Evolutionary conservation across 2,888 invertebrate genomes (phyloP).

Genomic region (Drosophila parthenogenetica): DNA sequence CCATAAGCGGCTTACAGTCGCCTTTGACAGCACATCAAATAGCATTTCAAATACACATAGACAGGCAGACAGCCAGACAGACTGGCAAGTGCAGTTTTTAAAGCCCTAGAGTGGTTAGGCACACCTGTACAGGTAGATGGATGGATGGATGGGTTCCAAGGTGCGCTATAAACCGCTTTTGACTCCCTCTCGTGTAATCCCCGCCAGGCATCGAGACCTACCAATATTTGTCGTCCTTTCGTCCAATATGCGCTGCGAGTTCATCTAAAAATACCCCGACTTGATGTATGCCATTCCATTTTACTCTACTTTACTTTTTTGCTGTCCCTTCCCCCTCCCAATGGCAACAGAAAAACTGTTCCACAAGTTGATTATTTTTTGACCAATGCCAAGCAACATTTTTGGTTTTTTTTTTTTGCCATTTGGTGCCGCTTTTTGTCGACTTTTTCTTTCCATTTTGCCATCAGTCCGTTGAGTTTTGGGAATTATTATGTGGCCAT

Average conservation of each 20-base stretch:
- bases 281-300: conserved; percentile 39
- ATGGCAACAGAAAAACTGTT: conserved; percentile 6
- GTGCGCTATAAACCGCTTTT: conserved; percentile 52
- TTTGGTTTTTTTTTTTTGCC: conserved; percentile 19
- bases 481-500: conserved; percentile 68
- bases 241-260: conserved; percentile 30
- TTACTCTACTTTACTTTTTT: conserved; percentile 2
- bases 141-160: conserved; percentile 16
- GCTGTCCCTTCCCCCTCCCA: not conserved
- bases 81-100: conserved; percentile 50
- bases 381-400: conserved; percentile 40
- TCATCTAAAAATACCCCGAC: conserved; percentile 35
- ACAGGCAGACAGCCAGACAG: conserved; percentile 3
- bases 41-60: conserved; percentile 54
- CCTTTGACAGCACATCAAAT: conserved; percentile 63
- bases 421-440: conserved; percentile 39
- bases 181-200: conserved; percentile 49
- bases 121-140: not conserved
- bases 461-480: conserved; percentile 33
- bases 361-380: conserved; percentile 66
- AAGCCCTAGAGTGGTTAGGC: conserved; percentile 42
- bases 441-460: conserved; percentile 22
- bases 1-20: conserved; percentile 70
- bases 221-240: conserved; percentile 52
- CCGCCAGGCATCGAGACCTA: conserved; percentile 29